These are phyloP conservation scores for Lamellibrachia luymesi DNA, from an alignment of 1,140 invertebrate genomes.

Conservation along the genomic window DNA sequence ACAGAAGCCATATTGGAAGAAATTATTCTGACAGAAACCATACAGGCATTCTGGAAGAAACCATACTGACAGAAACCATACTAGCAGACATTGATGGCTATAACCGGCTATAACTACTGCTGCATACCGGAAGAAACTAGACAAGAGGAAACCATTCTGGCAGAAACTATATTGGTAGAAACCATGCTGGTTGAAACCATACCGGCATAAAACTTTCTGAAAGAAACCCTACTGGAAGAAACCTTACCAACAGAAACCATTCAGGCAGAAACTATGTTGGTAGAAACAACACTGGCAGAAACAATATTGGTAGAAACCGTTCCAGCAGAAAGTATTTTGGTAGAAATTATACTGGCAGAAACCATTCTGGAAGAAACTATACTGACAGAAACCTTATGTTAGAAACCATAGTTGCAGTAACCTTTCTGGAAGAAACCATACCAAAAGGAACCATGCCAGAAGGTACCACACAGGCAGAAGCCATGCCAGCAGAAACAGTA, in stretches of 20 bases:
- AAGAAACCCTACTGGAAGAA: background rate
- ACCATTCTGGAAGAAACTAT: background rate
- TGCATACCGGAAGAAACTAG: background rate
- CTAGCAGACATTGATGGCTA: background rate
- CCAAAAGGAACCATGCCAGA: background rate
- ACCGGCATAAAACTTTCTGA: background rate
- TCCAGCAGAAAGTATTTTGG: background rate
- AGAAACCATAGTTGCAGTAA: background rate
- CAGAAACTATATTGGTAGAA: conserved; percentile 3
- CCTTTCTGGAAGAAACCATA: background rate
- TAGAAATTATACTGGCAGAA: background rate
- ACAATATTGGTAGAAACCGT: background rate
- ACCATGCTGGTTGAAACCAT: background rate
- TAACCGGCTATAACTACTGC: background rate
- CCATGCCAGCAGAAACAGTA: background rate
- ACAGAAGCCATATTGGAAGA: background rate
- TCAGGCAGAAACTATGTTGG: background rate
- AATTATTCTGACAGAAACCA: background rate
- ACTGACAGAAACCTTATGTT: background rate
- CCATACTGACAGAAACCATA: background rate
- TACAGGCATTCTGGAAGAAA: background rate
- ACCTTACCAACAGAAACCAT: background rate
- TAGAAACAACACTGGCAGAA: background rate
- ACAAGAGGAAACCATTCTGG: background rate
- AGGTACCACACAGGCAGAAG: background rate